Percentiles rank a stretch among this genome's conserved stretches.
Evolutionary conservation across 2,113 vertebrate genomes (phyloP).

Genomic region (Bubo bubo): DNA sequence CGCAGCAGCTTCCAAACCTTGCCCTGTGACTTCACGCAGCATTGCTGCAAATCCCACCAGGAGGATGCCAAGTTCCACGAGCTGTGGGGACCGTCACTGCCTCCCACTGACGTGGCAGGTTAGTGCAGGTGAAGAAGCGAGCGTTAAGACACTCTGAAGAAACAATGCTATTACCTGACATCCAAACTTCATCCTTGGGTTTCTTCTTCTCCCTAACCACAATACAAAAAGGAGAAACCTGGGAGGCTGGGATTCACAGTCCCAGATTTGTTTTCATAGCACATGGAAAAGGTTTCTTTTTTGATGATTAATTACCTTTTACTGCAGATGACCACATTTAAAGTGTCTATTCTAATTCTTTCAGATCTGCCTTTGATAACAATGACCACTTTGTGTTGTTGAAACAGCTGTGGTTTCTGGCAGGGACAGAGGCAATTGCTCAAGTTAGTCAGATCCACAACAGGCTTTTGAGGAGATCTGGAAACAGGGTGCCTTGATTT

Average conservation of each 20-base stretch:
- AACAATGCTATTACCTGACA: background rate
- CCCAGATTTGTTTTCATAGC: background rate
- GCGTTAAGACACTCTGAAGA: background rate
- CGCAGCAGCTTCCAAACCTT: background rate
- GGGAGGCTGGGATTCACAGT: background rate
- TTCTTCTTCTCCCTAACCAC: background rate
- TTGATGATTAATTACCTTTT: slow-evolving; percentile 38
- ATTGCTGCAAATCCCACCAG: background rate
- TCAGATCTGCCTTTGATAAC: slow-evolving; percentile 53
- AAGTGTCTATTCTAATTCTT: slow-evolving; percentile 30
- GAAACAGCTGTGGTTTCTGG: slow-evolving; percentile 65
- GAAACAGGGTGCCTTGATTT: background rate
- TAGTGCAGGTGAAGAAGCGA: background rate
- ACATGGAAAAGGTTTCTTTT: background rate
- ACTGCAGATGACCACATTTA: slow-evolving; percentile 39
- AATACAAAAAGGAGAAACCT: background rate
- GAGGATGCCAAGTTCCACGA: background rate
- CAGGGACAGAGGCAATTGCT: slow-evolving; percentile 16
- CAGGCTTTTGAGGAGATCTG: background rate
- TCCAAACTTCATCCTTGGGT: background rate
- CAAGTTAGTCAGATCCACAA: slow-evolving; percentile 4
- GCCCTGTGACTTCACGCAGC: background rate
- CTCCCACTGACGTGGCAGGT: background rate
- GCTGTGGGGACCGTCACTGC: background rate
- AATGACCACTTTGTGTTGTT: slow-evolving; percentile 23